Base-by-base conservation (phyloP, 2,113 vertebrate species). In the Mugil cephalus region DNA sequence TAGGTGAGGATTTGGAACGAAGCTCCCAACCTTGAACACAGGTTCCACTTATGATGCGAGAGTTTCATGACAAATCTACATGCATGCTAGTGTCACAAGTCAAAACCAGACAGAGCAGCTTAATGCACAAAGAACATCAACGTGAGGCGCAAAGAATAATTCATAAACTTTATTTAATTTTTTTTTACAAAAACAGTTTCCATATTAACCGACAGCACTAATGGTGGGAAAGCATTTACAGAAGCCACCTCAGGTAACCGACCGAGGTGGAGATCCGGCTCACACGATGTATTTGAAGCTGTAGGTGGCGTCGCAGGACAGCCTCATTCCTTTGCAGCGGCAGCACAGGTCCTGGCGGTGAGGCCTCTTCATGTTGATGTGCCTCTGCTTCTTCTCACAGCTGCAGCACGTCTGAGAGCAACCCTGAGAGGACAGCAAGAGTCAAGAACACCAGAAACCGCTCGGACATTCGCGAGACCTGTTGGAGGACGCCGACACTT, bases 311-410 rank as follows among this genome's bases (percentile, higher is more conserved):
- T 97, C 96, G 47, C 98, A 99, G 85, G 97, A 97, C 74, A 98
- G 87, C 85, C 81, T 94, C 89, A 95, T 96, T 70, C 95, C 96
- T 87, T 91, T 96, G 93, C 98, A 99, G 85, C 96, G 96, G 10
- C 96, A 96, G 46, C 97, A 98, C 13, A 99, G 91, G 52, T 99
- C 96, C 88, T 98, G 96, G 30, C 96, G 95, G 69, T 99, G 97
- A 79, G 96, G 96, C 48, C 94, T 94, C 80, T 93, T 95, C 72
- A 96, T 93, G 79, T 98, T 96, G 42, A 96, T 95, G 54, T 97
- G 96, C 63, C 97, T 94, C 90, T 95, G 96, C 93, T 95, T 98
- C 88, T 92, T 95, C 75, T 95, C 94, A 76, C 97, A 98, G 91
- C 90, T 92, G 78, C 98, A 99, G 72, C 85, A 91, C 0, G 94